Base-by-base conservation (phyloP, 2,797 vertebrate species). In the Microctenopoma steveboyesi region DNA sequence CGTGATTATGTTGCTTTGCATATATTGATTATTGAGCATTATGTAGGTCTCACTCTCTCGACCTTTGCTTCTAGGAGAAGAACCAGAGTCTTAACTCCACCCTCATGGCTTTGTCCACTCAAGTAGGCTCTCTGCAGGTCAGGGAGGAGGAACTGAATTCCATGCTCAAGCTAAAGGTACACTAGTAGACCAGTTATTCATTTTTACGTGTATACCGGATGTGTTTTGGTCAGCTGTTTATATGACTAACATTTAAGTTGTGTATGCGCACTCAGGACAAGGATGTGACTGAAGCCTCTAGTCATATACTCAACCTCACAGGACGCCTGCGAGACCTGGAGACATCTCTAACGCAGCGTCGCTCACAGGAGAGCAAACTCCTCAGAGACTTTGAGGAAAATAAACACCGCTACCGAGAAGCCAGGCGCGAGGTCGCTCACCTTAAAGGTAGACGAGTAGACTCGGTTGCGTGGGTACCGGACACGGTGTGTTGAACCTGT, bases 141-240 rank as follows among this genome's bases (percentile, higher is more conserved):
- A 94, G 94, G 16, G 96, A 97, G 64, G 95, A 96, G 83, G 94
- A 96, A 45, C 93, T 97, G 35, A 90, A 94, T 18, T 93, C 95
- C 0, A 93, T 95, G 93, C 94, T 98, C 51, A 95, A 92, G 79
- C 90, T 96, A 13, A 97, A 98, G 96, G 96, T 97, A 56, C 35
- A 3, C 2, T 0, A 13, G 11, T 0, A 7, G 4, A 25, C 14
- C 10, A 2, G 12, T 7, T 13, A 9, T 25, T 15, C 27, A 0
- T 54, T 18, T 10, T 43, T 7, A 35, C 15, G 3, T 8, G 12
- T 7, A 16, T 39, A 39, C 11, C 12, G 37, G 6, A 35, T 35
- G 33, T 35, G 9, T 35, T 35, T 12, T 39, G 37, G 10, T 12
- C 37, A 12, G 37, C 12, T 39, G 11, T 1, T 39, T 10, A 39